These are phyloP conservation scores for Rhagoletis pomonella DNA, from an alignment of 1,140 invertebrate genomes.

Conservation along the genomic window DNA sequence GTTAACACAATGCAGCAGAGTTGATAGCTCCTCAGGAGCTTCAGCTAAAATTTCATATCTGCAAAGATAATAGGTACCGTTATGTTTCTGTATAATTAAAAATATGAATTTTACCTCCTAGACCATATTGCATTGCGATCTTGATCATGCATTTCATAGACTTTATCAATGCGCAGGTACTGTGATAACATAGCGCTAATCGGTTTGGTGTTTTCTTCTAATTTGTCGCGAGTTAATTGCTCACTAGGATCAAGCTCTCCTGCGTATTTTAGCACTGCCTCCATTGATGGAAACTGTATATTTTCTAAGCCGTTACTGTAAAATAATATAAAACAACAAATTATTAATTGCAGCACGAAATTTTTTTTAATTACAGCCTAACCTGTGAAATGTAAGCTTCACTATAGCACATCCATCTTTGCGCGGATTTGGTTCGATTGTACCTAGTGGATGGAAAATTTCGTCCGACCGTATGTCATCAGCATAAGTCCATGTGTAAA, in stretches of 20 bases:
- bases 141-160: conserved; percentile 94
- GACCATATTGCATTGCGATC: conserved; percentile 91
- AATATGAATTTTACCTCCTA: conserved; percentile 76
- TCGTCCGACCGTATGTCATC: conserved; percentile 92
- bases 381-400: conserved; percentile 88
- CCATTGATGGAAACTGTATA: conserved; percentile 83
- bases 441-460: conserved; percentile 89
- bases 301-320: conserved; percentile 81
- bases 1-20: conserved; percentile 89
- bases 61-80: conserved; percentile 36
- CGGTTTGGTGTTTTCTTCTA: conserved; percentile 59
- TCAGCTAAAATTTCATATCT: conserved; percentile 77
- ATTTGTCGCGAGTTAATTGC: conserved; percentile 54
- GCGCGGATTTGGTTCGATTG: conserved; percentile 90
- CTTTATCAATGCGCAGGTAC: conserved; percentile 79
- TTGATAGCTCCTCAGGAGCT: conserved; percentile 85
- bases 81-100: not conserved
- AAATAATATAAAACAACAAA: conserved; percentile 14
- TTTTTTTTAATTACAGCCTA: not conserved
- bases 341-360: not conserved
- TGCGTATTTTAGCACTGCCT: conserved; percentile 81
- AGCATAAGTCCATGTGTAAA: conserved; percentile 94
- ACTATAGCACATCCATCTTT: conserved; percentile 86
- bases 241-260: conserved; percentile 65
- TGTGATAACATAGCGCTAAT: conserved; percentile 60